A percentile compares a stretch with the other conserved stretches of the same genome.
These are phyloP conservation scores for Asobara japonica DNA, from an alignment of 1,140 invertebrate genomes.

Conservation along the genomic window DNA sequence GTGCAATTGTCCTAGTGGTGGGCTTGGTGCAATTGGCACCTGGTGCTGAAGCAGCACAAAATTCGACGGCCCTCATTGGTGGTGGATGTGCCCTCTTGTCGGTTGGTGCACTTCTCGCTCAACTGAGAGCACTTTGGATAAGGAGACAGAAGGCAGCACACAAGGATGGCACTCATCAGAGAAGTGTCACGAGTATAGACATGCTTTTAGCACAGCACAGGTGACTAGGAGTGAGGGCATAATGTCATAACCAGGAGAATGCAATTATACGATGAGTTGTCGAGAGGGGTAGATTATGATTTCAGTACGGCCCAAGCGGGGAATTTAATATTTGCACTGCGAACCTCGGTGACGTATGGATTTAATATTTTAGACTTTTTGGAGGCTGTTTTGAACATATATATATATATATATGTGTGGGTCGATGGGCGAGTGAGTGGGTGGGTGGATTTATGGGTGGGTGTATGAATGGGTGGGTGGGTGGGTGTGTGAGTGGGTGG, in stretches of 20 bases:
- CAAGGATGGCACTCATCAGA: slow-evolving; percentile 59
- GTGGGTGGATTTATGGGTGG: too few relatives aligned
- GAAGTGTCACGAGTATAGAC: slow-evolving; percentile 62
- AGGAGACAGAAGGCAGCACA: slow-evolving; percentile 53
- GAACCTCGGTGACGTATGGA: too few relatives aligned
- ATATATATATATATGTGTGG: too few relatives aligned
- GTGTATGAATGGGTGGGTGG: too few relatives aligned
- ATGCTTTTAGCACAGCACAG: slow-evolving; percentile 61
- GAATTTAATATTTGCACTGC: too few relatives aligned
- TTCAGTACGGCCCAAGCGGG: neutral
- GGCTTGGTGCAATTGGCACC: slow-evolving; percentile 82
- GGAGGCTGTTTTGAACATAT: too few relatives aligned
- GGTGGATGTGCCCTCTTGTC: slow-evolving; percentile 70
- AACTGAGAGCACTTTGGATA: slow-evolving; percentile 57
- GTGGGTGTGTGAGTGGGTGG: too few relatives aligned
- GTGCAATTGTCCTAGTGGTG: slow-evolving; percentile 79
- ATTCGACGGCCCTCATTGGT: slow-evolving; percentile 76
- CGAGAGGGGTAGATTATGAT: neutral
- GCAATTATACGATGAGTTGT: neutral
- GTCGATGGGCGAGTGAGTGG: too few relatives aligned
- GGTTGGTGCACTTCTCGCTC: slow-evolving; percentile 52
- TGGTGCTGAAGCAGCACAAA: slow-evolving; percentile 79
- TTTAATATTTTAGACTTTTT: too few relatives aligned
- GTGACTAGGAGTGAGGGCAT: slow-evolving; percentile 28
- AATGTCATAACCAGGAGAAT: neutral